Evolutionary conservation across 2,888 invertebrate species (phyloP).

Genomic region (Tinea semifulvella): DNA sequence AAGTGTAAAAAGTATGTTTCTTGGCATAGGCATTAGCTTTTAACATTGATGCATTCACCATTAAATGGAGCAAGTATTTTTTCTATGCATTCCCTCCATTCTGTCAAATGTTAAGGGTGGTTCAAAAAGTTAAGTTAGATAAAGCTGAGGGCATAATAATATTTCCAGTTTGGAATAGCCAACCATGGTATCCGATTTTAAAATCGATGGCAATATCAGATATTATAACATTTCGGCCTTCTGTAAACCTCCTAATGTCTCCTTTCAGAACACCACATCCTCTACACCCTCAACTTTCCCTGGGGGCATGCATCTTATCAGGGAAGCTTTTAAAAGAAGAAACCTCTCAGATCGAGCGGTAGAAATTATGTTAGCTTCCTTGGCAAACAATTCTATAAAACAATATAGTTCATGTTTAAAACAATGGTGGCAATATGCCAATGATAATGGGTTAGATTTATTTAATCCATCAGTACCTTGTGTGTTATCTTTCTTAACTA

Average conservation of each 20-base stretch:
- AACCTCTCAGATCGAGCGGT: constrained; percentile 1
- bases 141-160: constrained; percentile 16
- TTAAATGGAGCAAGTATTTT: constrained; percentile 10
- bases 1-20: constrained; percentile 13
- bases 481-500: not conserved
- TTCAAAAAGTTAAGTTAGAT: constrained; percentile 16
- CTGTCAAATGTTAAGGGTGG: constrained; percentile 13
- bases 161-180: constrained; percentile 16
- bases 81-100: constrained; percentile 20
- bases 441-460: not conserved
- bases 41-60: constrained; percentile 14
- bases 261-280: constrained; percentile 18
- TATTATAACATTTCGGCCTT: constrained; percentile 14
- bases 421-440: constrained; percentile 10
- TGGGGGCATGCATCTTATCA: constrained; percentile 17
- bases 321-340: constrained; percentile 14
- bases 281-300: constrained; percentile 15
- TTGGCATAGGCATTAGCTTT: constrained; percentile 13
- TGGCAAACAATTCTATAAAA: constrained; percentile 9
- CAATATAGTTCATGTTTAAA: constrained; percentile 8
- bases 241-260: constrained; percentile 13
- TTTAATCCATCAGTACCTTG: not conserved
- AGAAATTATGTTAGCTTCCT: constrained; percentile 12
- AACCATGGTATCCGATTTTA: constrained; percentile 17
- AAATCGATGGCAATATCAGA: constrained; percentile 13